Percentiles rank a stretch among this genome's conserved stretches.
Evolutionary conservation across 2,888 invertebrate species (phyloP).

Genomic region (Odiellus spinosus): DNA sequence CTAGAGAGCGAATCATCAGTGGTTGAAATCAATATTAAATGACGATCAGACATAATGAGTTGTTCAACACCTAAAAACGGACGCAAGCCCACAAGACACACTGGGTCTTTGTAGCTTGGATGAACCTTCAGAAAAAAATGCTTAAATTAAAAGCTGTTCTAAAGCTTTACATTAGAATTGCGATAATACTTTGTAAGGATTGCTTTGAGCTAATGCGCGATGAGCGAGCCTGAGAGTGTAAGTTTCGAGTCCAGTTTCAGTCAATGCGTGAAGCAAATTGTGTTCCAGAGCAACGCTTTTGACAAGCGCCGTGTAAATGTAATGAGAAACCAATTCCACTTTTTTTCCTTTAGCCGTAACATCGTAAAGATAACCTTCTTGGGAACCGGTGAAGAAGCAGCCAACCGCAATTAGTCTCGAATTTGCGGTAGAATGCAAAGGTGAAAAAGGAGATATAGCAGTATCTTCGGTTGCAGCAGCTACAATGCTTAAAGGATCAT

Average conservation of each 20-base stretch:
- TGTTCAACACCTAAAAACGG: conserved; percentile 45
- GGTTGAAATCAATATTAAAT: conserved; percentile 25
- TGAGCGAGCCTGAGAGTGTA: conserved; percentile 45
- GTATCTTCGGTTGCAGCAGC: conserved; percentile 8
- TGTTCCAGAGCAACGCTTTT: conserved; percentile 48
- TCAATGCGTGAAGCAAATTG: conserved; percentile 46
- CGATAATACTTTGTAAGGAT: no score
- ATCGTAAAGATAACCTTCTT: conserved; percentile 51
- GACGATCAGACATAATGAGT: conserved; percentile 22
- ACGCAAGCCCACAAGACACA: conserved; percentile 48
- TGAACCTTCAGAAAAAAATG: conserved; percentile 32
- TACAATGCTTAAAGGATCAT: conserved; percentile 13
- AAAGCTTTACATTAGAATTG: no score
- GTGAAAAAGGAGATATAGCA: conserved; percentile 4
- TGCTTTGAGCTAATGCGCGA: conserved; percentile 13
- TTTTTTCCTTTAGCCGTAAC: conserved; percentile 4
- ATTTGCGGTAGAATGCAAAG: conserved; percentile 6
- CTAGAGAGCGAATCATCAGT: conserved; percentile 16
- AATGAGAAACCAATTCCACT: conserved; percentile 45
- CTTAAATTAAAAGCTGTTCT: no score
- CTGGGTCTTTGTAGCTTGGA: conserved; percentile 42
- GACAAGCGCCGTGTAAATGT: conserved; percentile 55
- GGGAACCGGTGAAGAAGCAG: conserved; percentile 45
- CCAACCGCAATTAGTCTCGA: conserved; percentile 22
- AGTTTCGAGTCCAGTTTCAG: conserved; percentile 56